phyloP scores from a whole-genome alignment of 1,140 invertebrate genomes.

The Eulimnadia texana region DNA sequence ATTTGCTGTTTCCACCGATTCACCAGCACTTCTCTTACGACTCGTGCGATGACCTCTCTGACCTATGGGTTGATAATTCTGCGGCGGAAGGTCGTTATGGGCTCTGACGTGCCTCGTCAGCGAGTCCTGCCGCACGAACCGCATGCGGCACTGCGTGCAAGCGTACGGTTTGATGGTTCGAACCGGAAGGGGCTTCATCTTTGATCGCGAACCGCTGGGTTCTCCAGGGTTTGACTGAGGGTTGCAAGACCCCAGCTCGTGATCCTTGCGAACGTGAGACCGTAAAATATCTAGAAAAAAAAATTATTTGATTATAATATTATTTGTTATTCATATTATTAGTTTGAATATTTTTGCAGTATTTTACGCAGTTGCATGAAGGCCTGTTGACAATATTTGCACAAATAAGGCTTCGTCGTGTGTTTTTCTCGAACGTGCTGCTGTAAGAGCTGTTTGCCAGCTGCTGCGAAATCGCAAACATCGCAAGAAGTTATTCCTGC shows the following conservation, averaged over 20 bases:
- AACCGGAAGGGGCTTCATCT: background rate
- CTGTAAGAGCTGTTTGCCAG: background rate
- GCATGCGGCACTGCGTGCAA: conserved; percentile 2
- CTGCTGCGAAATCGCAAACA: background rate
- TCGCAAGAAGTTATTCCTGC: background rate
- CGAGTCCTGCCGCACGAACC: conserved; percentile 3
- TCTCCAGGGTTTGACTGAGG: background rate
- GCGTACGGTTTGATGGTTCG: background rate
- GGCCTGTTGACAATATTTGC: background rate
- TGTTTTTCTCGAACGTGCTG: background rate
- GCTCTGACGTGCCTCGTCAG: background rate
- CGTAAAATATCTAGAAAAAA: background rate
- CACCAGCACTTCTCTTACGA: too few relatives aligned
- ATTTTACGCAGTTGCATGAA: conserved; percentile 10
- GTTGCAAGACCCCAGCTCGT: too few relatives aligned
- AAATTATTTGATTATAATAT: background rate
- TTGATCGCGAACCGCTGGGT: background rate
- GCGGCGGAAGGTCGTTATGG: conserved; percentile 25
- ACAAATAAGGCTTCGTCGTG: conserved; percentile 1
- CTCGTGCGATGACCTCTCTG: too few relatives aligned
- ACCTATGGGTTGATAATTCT: background rate
- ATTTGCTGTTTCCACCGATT: too few relatives aligned
- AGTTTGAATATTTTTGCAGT: background rate
- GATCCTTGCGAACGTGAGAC: conserved; percentile 3
- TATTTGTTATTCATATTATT: background rate